Evolutionary conservation across 2,797 vertebrate species (phyloP), one percentile per base, ranked within the genome.

Genomic region (Alfaro cultratus): DNA sequence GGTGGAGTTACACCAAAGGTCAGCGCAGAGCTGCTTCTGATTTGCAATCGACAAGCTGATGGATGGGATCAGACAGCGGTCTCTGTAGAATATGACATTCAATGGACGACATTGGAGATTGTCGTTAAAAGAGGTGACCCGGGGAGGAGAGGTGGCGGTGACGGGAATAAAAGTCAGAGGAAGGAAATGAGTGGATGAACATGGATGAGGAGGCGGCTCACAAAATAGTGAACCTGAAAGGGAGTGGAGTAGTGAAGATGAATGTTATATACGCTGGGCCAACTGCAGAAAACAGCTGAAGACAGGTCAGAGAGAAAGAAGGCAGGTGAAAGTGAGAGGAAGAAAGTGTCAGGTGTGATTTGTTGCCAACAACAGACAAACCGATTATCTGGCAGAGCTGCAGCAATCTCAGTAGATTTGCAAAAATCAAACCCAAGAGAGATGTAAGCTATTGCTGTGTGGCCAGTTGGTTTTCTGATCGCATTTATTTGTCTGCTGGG

Each of bases 21-120:
- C 68, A 29, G 26, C 39, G 11, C 41, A 13, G 67, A 70, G 39
- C 23, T 29, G 68, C n/a, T 16, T 15, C 68, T 71, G 68, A 71
- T 71, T 71, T 71, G 68, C 41, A 71, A 71, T 71, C 41, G 68
- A 45, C 68, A 71, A 45, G 68, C 68, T 71, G 68, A 71, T 71
- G 68, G 68, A 71, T 71, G 41, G 43, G 68, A 71, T 29, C 68
- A 71, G 68, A 71, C 68, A 45, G 68, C 11, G 39, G 55, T 29
- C 68, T 71, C 68, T 71, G 68, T 4, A 45, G 68, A 45, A 45
- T 71, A n/a, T 45, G 68, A 45, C 68, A 16, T 71, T 45, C 68
- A 8, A 1, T n/a, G n/a, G 41, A 15, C 26, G 41, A 45, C 41
- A 45, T 45, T 71, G 68, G 68, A 71, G 15, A 29, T 16, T 45